Evolutionary conservation across 2,797 vertebrate genomes (phyloP), one percentile per base, ranked within the genome.

Genomic region (Gymnothorax javanicus): DNA sequence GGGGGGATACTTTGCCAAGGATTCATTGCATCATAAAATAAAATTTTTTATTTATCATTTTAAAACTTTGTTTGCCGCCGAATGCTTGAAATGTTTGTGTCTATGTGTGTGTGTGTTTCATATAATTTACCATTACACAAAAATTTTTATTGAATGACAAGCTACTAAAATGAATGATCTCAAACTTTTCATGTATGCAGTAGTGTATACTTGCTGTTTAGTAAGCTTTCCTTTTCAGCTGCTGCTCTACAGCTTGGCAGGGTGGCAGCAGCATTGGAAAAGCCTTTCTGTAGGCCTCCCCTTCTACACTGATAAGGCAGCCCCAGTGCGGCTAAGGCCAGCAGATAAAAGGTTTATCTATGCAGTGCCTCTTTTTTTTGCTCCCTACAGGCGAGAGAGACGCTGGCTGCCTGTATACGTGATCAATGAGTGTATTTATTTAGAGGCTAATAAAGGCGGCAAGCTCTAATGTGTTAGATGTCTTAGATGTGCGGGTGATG

Each of bases 331-430:
- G 52, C 50, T 81, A 81, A 81, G 77, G 77, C 52, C 77, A 81
- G 77, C 50, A 81, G 77, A 81, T 81, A 81, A 81, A 56, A 23
- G 50, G n/a, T 56, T 81, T 81, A 81, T 81, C 77, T 81, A n/a
- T 4, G 8, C 77, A 23, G 50, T 1, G 50, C 50, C 77, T 81
- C 82, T 83, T 27, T 11, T 11, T 59, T 69, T 54, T 17, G 82
- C 58, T 83, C 57, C 15, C 57, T 50, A 59, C 1, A 43, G 82
- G 8, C 6, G 33, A 62, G 57, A 83, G 58, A 25, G 82, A 83
- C 15, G 58, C 58, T 8, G 2, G 7, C 12, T 8, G 82, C 25
- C 57, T 2, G 6, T 23, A 20, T 83, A 12, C 82, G 2, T 83
- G 82, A 83, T 59, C 59, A 20, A 83, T 17, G 58, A 83, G 7